These are phyloP conservation scores for Pachypeltis micranthus DNA, from an alignment of 1,140 invertebrate genomes.

Conservation along the genomic window DNA sequence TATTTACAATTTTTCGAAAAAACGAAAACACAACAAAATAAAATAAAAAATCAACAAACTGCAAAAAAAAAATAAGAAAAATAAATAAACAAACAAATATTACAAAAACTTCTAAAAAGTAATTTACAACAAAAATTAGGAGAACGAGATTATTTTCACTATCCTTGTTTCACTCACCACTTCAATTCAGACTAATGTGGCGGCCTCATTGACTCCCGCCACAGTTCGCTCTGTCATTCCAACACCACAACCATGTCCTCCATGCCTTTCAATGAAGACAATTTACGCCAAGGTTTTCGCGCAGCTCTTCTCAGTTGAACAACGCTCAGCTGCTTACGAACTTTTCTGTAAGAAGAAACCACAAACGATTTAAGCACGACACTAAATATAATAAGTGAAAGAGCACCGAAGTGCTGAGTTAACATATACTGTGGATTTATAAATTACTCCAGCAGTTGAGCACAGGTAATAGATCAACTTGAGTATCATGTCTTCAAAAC, in stretches of 20 bases:
- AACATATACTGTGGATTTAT: too few species aligned
- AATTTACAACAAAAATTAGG: too few species aligned
- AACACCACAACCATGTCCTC: constrained; percentile 27
- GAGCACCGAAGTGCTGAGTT: too few species aligned
- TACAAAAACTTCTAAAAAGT: too few species aligned
- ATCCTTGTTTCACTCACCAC: background rate
- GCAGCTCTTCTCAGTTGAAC: constrained; percentile 75
- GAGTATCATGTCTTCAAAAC: too few species aligned
- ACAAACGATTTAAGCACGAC: constrained; percentile 19
- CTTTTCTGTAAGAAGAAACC: constrained; percentile 53
- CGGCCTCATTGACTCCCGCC: constrained; percentile 22
- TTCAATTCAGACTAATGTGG: constrained; percentile 32
- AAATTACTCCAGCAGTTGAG: too few species aligned
- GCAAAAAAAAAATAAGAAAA: too few species aligned
- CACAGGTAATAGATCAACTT: too few species aligned
- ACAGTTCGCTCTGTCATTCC: constrained; percentile 26
- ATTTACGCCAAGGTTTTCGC: constrained; percentile 75
- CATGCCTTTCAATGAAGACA: constrained; percentile 38
- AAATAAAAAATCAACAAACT: too few species aligned
- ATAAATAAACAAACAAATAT: too few species aligned
- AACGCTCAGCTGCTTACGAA: constrained; percentile 64
- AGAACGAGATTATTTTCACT: background rate
- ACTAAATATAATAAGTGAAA: constrained; percentile 6
- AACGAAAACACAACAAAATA: too few species aligned
- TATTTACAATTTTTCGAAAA: background rate